Percentiles rank a stretch among this genome's conserved stretches.
These are phyloP conservation scores for Drosophila engyochracea DNA, from an alignment of 2,888 invertebrate genomes.

Conservation along the genomic window DNA sequence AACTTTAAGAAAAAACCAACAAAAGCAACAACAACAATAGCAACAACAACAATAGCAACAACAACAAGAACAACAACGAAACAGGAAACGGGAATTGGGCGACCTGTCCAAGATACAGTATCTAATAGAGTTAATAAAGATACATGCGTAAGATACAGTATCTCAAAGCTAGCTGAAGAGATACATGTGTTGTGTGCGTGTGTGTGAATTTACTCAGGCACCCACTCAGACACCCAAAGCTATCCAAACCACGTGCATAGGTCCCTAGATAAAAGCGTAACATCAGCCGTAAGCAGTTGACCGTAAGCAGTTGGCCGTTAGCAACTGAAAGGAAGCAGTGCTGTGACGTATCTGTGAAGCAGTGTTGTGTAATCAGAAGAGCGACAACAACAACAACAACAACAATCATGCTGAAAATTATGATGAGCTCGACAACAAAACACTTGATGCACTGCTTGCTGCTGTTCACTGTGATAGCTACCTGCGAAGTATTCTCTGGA, in stretches of 20 bases:
- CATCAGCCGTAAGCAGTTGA: not conserved
- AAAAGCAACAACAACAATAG: not conserved
- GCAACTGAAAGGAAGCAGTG: not conserved
- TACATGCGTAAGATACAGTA: conserved; percentile 9
- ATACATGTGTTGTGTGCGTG: conserved; percentile 9
- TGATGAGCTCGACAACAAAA: conserved; percentile 87
- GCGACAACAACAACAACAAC: too few relatives aligned
- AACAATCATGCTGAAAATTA: not conserved
- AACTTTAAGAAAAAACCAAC: not conserved
- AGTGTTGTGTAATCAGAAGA: not conserved
- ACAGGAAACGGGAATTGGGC: not conserved
- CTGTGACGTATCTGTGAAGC: not conserved
- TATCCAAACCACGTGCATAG: not conserved
- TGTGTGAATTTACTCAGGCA: conserved; percentile 5
- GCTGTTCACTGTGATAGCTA: conserved; percentile 90
- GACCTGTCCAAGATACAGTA: conserved; percentile 10
- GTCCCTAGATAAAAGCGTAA: not conserved
- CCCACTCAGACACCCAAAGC: not conserved
- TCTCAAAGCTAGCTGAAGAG: not conserved
- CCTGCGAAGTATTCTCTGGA: conserved; percentile 90
- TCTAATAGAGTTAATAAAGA: not conserved
- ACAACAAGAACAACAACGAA: not conserved
- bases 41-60: not conserved
- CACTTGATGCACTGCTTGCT: conserved; percentile 93
- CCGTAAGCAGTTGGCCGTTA: not conserved